These are phyloP conservation scores for Grammomys surdaster DNA, from an alignment of 2,113 vertebrate genomes.

Conservation along the genomic window DNA sequence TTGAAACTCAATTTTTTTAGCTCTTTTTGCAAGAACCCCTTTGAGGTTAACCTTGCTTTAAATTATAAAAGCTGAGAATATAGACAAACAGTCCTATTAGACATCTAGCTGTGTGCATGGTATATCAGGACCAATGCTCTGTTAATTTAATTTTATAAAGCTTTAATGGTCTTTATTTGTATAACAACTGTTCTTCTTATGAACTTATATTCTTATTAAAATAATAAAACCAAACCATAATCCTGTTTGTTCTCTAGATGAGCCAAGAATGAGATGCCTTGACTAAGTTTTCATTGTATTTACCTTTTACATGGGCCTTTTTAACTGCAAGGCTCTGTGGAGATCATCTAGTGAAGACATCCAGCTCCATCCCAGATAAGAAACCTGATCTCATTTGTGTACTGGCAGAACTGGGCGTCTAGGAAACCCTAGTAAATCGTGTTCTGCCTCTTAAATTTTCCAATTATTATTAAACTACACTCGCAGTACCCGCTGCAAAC, in stretches of 20 bases:
- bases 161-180: not conserved
- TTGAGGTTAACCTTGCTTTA: conserved; percentile 15
- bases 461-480: conserved; percentile 52
- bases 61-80: conserved; percentile 57
- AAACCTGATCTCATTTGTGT: conserved; percentile 58
- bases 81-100: not conserved
- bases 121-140: not conserved
- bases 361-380: conserved; percentile 28
- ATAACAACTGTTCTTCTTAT: not conserved
- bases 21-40: not conserved
- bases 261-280: not conserved
- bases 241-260: not conserved
- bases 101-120: not conserved
- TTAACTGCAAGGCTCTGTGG: not conserved
- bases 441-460: conserved; percentile 44
- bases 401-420: conserved; percentile 18
- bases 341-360: not conserved
- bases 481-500: conserved; percentile 27
- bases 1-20: not conserved
- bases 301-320: not conserved
- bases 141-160: conserved; percentile 24
- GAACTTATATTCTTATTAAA: conserved; percentile 5
- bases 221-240: not conserved
- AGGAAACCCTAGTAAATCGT: conserved; percentile 48
- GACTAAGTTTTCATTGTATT: not conserved